Evolutionary conservation across 2,113 vertebrate genomes (phyloP).

Genomic region (Melanerpes formicivorus): DNA sequence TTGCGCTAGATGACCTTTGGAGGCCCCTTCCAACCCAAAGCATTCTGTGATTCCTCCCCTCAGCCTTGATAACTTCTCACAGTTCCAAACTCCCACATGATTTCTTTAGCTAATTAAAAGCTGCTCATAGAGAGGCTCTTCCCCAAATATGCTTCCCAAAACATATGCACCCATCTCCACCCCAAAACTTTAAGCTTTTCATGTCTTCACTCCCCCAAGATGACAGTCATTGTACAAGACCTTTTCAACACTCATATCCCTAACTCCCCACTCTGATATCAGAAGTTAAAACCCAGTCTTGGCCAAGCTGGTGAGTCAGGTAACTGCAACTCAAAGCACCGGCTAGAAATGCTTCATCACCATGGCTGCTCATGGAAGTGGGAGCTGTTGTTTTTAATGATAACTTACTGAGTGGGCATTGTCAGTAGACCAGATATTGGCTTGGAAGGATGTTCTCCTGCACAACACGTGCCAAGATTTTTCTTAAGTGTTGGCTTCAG

Average conservation of each 20-base stretch:
- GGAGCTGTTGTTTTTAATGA: neutral
- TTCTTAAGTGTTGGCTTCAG: neutral
- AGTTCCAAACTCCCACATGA: neutral
- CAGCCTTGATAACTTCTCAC: neutral
- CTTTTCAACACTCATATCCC: neutral
- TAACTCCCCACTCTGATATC: neutral
- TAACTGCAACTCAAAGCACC: neutral
- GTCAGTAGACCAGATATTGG: accelerated
- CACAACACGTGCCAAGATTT: neutral
- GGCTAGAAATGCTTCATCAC: neutral
- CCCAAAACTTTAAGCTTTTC: neutral
- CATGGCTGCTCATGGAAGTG: neutral
- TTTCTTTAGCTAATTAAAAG: neutral
- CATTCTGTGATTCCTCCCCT: neutral
- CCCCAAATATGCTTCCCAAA: neutral
- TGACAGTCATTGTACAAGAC: neutral
- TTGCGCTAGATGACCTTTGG: too few species aligned
- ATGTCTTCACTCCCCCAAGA: neutral
- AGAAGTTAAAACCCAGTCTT: neutral
- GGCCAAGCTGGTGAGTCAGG: neutral
- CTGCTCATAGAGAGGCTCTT: neutral
- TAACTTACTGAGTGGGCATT: neutral
- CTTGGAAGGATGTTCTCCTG: neutral
- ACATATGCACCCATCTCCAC: neutral
- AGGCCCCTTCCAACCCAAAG: too few species aligned